Conservation (phyloP, 2,797 vertebrate genomes). For the Eremophila alpestris region DNA sequence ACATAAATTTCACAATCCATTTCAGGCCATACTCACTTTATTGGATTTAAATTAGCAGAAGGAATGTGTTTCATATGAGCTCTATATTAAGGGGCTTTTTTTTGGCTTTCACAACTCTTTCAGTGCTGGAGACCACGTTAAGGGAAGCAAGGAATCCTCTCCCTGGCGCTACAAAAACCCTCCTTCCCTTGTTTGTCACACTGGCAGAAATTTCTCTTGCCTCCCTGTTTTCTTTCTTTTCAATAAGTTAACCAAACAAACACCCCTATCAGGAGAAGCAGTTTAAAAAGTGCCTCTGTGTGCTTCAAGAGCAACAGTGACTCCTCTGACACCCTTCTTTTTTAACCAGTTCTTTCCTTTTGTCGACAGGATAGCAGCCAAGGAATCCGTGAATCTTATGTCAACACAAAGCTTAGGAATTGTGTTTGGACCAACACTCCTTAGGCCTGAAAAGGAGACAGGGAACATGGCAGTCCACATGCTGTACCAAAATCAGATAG, state of each 20-base stretch:
- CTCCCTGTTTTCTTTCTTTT: not conserved
- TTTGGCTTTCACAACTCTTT: not conserved
- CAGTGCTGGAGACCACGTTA: not conserved
- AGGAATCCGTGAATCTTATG: conserved; percentile 89
- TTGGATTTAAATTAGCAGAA: conserved; percentile 63
- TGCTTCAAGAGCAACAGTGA: conserved; percentile 12
- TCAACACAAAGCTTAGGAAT: conserved; percentile 93
- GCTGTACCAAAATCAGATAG: conserved; percentile 96
- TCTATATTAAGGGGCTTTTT: not conserved
- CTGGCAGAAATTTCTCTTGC: not conserved
- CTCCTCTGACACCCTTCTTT: conserved; percentile 34
- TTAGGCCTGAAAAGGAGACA: conserved; percentile 87
- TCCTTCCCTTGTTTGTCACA: not conserved
- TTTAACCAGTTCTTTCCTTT: conserved; percentile 60
- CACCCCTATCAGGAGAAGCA: not conserved
- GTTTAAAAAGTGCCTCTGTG: not conserved
- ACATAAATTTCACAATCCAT: conserved; percentile 43
- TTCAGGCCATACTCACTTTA: conserved; percentile 34
- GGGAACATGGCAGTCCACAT: conserved; percentile 93
- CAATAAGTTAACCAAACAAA: not conserved
- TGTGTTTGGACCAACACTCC: conserved; percentile 93
- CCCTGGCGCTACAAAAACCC: not conserved
- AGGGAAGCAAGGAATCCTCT: not conserved
- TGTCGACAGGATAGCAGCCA: conserved; percentile 83
- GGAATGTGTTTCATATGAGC: conserved; percentile 43